A percentile compares a stretch with the other conserved stretches of the same genome.
These are phyloP conservation scores for Acleris sparsana DNA, from an alignment of 2,888 invertebrate genomes.

Conservation along the genomic window DNA sequence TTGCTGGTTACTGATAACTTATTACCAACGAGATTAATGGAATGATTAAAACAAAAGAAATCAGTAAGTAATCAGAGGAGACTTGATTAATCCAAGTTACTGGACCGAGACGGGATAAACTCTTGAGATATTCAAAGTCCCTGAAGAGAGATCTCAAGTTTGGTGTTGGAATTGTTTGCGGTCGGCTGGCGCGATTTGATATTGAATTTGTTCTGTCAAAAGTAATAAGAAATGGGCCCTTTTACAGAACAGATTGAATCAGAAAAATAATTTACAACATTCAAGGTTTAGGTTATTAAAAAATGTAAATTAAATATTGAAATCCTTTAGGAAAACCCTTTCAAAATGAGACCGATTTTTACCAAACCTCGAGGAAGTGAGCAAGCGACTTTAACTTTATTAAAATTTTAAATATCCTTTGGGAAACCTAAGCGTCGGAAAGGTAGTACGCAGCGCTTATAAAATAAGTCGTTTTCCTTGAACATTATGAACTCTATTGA, in stretches of 20 bases:
- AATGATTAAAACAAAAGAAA: constrained; percentile 8
- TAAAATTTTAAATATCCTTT: constrained; percentile 19
- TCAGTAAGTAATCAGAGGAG: constrained; percentile 3
- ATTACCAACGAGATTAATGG: constrained; percentile 1
- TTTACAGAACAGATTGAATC: constrained; percentile 22
- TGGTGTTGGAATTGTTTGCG: constrained; percentile 36
- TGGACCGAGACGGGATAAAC: constrained; percentile 11
- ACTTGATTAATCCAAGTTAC: constrained; percentile 28
- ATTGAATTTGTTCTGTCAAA: neutral
- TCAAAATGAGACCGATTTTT: constrained; percentile 20
- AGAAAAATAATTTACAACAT: neutral
- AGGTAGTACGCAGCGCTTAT: neutral
- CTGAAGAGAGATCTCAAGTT: constrained; percentile 4
- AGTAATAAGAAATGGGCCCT: constrained; percentile 15
- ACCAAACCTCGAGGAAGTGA: neutral
- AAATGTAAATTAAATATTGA: neutral
- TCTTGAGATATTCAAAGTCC: constrained; percentile 18
- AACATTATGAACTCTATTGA: constrained; percentile 2
- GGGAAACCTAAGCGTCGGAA: too few relatives aligned
- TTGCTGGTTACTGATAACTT: constrained; percentile 1
- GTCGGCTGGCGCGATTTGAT: constrained; percentile 18
- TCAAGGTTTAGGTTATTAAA: too few relatives aligned
- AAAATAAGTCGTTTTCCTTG: neutral
- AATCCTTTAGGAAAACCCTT: constrained; percentile 3
- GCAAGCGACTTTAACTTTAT: constrained; percentile 15